These are phyloP conservation scores for Spilogale gracilis DNA, from an alignment of 2,113 vertebrate genomes.

Conservation along the genomic window DNA sequence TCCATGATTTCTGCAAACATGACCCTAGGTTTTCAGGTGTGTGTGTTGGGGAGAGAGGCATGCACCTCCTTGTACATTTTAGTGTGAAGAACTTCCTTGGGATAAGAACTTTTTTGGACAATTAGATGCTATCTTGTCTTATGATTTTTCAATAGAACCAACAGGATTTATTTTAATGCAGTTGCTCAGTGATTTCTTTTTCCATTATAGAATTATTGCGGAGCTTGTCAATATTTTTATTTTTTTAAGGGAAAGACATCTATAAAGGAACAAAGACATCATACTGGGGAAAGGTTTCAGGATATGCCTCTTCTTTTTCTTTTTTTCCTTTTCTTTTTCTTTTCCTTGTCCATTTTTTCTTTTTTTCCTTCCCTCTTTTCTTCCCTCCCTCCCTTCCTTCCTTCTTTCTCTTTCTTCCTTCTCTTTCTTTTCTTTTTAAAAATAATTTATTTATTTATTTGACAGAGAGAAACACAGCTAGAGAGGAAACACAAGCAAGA, in stretches of 20 bases:
- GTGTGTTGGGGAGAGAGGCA: accelerated
- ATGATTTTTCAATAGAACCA: neutral
- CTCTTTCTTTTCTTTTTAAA: neutral
- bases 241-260: neutral
- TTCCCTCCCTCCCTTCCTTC: accelerated
- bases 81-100: neutral
- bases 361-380: accelerated
- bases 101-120: neutral
- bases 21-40: neutral
- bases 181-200: neutral
- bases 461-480: no score
- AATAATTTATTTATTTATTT: no score
- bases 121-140: neutral
- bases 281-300: neutral
- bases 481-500: no score
- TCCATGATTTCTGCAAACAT: neutral
- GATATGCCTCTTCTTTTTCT: no score
- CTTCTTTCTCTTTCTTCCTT: no score
- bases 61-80: neutral
- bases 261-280: neutral
- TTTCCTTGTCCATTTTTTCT: accelerated
- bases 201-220: neutral
- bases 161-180: neutral
- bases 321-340: no score
- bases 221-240: neutral